Evolutionary conservation across 2,797 vertebrate species (phyloP), one percentile per base, ranked within the genome.

Genomic region (Molossus molossus): DNA sequence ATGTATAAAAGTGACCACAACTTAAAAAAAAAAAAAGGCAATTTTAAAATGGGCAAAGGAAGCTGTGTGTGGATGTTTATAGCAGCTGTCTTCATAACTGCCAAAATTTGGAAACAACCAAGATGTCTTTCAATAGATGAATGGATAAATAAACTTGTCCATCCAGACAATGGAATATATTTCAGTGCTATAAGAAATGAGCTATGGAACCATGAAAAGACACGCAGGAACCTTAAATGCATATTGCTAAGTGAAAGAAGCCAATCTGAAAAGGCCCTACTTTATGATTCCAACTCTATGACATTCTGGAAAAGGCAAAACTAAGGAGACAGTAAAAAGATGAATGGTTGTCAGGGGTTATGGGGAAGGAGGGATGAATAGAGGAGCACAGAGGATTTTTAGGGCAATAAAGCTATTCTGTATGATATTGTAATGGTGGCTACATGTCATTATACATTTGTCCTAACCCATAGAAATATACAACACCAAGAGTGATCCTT

Each of bases 1-100:
- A 73, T 57, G 27, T 40, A 58, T n/a, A 67, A 83, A 77, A 86
- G 40, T 27, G 14, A 72, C 11, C 70, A 93, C 14, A 87, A 75
- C 27, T 82, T 72, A n/a, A n/a, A n/a, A n/a, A n/a, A n/a, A 53
- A 65, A 29, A 85, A 86, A 95, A 87, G 50, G 53, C 45, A 95
- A 37, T 77, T 85, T 81, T 25, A 80, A 90, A 90, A 82, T 37
- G 3, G 20, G 4, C 23, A 83, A 93, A 93, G 65, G 40, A 84
- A 23, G 0, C 27, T 37, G 1, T 57, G 65, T 17, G 9, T n/a
- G 15, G 50, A 83, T 60, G 17, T 91, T 95, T 76, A 60, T 7
- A 75, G 76, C 58, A 83, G 37, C 40, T 90, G 94, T 87, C 45
- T 87, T 87, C 62, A 58, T 37, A 90, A 57, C 13, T 72, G 55